Evolutionary conservation across 1,140 invertebrate species (phyloP).

Genomic region (Hypothenemus hampei): DNA sequence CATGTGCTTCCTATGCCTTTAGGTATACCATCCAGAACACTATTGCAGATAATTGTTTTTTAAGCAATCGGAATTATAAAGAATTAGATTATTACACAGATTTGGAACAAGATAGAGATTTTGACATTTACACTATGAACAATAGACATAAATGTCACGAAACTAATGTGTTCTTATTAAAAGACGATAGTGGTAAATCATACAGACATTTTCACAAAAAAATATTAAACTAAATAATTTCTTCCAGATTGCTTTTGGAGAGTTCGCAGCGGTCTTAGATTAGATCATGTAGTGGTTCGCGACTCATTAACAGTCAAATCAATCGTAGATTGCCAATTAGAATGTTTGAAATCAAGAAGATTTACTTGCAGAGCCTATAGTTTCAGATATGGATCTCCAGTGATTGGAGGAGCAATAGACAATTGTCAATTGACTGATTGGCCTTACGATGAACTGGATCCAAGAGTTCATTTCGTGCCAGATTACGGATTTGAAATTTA

Average conservation of each 20-base stretch:
- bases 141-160: slow-evolving; percentile 41
- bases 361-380: slow-evolving; percentile 75
- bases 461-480: slow-evolving; percentile 51
- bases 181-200: slow-evolving; percentile 44
- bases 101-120: slow-evolving; percentile 67
- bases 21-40: slow-evolving; percentile 47
- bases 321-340: slow-evolving; percentile 69
- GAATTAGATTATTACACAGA: slow-evolving; percentile 68
- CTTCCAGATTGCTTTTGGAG: slow-evolving; percentile 74
- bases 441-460: slow-evolving; percentile 60
- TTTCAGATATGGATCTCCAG: slow-evolving; percentile 57
- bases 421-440: slow-evolving; percentile 71
- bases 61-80: slow-evolving; percentile 62
- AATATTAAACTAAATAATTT: too few relatives aligned
- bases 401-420: slow-evolving; percentile 56
- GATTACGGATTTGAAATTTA: slow-evolving; percentile 67
- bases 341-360: slow-evolving; percentile 59
- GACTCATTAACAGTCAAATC: slow-evolving; percentile 60
- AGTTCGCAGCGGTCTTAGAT: slow-evolving; percentile 63
- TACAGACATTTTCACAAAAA: too few relatives aligned
- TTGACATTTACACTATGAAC: slow-evolving; percentile 71
- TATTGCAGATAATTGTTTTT: slow-evolving; percentile 65
- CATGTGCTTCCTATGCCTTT: slow-evolving; percentile 70
- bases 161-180: slow-evolving; percentile 15
- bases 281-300: slow-evolving; percentile 56